These are phyloP conservation scores for Myrmecobius fasciatus DNA, from an alignment of 2,113 vertebrate genomes.

Conservation along the genomic window DNA sequence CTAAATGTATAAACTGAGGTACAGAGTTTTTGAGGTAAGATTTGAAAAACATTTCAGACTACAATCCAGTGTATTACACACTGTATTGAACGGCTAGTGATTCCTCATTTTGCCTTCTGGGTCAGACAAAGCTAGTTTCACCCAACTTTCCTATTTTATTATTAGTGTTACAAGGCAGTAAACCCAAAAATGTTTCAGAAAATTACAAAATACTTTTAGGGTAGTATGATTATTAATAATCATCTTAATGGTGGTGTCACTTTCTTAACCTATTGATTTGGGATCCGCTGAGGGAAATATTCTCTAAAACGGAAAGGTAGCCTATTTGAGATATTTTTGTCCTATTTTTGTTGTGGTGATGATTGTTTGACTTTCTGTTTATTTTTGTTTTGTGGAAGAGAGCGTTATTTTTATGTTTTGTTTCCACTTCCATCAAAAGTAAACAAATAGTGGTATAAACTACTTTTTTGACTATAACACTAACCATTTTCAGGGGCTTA, in stretches of 20 bases:
- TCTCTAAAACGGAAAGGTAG: neutral
- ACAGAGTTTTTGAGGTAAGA: neutral
- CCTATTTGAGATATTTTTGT: neutral
- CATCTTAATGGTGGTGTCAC: neutral
- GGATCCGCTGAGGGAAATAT: neutral
- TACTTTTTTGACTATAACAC: conserved; percentile 58
- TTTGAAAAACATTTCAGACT: neutral
- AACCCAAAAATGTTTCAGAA: neutral
- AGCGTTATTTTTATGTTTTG: accelerated
- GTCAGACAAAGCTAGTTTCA: neutral
- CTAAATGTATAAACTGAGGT: neutral
- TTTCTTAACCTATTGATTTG: neutral
- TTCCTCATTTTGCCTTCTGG: neutral
- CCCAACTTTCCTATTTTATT: neutral
- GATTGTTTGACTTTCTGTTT: neutral
- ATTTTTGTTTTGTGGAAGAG: neutral
- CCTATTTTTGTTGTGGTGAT: neutral
- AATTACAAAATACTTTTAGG: neutral
- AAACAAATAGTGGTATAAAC: neutral
- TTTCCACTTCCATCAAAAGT: neutral
- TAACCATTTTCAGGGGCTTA: conserved; percentile 48
- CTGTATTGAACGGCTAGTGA: neutral
- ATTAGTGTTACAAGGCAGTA: neutral
- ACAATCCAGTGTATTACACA: neutral
- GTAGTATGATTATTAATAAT: neutral